Evolutionary conservation across 2,113 vertebrate genomes (phyloP).

Genomic region (Burhinus oedicnemus): DNA sequence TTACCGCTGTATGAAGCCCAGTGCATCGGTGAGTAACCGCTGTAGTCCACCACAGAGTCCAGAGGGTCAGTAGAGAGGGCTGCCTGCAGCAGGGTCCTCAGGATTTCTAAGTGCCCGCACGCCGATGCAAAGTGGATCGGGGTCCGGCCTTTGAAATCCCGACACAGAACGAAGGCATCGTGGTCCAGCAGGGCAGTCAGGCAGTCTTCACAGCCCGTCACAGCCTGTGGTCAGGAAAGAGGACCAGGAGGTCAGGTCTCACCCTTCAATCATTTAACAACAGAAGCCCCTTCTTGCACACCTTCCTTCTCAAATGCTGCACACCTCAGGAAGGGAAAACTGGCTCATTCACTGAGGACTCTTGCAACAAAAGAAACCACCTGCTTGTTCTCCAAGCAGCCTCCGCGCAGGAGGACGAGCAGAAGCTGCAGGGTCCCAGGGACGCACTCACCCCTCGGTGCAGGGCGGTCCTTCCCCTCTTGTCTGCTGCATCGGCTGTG

Average conservation of each 20-base stretch:
- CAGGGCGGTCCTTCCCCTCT: conserved; percentile 88
- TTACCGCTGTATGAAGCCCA: conserved; percentile 96
- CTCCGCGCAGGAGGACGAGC: not conserved
- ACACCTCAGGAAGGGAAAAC: not conserved
- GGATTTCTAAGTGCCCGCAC: conserved; percentile 84
- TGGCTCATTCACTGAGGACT: not conserved
- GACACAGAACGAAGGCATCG: conserved; percentile 88
- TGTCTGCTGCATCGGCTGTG: conserved; percentile 87
- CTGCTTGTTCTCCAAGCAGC: not conserved
- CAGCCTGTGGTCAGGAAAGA: conserved; percentile 74
- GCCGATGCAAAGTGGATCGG: conserved; percentile 92
- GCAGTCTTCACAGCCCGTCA: conserved; percentile 88
- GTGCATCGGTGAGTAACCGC: conserved; percentile 92
- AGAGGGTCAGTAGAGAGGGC: conserved; percentile 87
- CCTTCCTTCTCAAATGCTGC: not conserved
- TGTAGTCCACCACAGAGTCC: conserved; percentile 91
- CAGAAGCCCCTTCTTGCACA: not conserved
- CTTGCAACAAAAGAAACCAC: not conserved
- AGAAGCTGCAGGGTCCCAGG: not conserved
- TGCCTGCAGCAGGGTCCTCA: conserved; percentile 84
- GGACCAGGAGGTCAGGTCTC: not conserved
- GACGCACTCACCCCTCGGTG: conserved; percentile 86
- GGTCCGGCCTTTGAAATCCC: conserved; percentile 90
- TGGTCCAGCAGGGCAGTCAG: conserved; percentile 91
- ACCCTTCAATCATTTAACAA: not conserved